phyloP scores from a whole-genome alignment of 2,888 invertebrate species.

The Eilema griseolum region DNA sequence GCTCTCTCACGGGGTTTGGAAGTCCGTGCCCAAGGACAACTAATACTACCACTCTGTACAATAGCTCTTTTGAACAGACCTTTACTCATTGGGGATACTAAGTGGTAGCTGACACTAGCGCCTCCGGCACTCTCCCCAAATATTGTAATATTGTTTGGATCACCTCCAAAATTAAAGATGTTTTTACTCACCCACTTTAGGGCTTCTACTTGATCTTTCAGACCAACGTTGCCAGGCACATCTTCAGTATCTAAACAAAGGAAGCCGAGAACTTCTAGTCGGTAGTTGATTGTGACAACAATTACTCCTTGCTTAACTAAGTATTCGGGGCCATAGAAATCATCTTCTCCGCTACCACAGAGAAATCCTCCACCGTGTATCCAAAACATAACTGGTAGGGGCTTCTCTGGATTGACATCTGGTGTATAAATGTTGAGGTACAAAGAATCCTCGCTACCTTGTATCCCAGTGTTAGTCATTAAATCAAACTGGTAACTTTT shows the following conservation, averaged over 20 bases:
- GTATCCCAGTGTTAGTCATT: conserved; percentile 14
- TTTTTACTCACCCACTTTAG: conserved; percentile 60
- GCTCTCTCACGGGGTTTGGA: conserved; percentile 76
- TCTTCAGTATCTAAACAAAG: conserved; percentile 58
- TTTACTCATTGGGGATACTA: conserved; percentile 67
- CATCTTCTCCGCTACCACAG: conserved; percentile 54
- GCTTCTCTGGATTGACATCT: conserved; percentile 41
- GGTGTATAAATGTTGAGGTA: conserved; percentile 63
- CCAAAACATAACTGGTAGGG: conserved; percentile 57
- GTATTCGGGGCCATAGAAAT: conserved; percentile 56
- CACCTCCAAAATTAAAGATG: conserved; percentile 56
- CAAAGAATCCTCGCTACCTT: conserved; percentile 50
- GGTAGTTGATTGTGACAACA: conserved; percentile 55
- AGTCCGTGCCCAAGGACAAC: conserved; percentile 83
- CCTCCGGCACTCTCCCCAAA: conserved; percentile 69
- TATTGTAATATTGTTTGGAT: conserved; percentile 58
- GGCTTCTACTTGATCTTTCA: conserved; percentile 63
- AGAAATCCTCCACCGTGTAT: conserved; percentile 57
- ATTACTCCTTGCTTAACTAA: conserved; percentile 55
- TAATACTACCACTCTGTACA: conserved; percentile 88
- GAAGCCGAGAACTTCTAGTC: conserved; percentile 60
- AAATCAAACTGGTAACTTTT: conserved; percentile 34
- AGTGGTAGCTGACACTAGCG: conserved; percentile 56
- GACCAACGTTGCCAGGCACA: conserved; percentile 60
- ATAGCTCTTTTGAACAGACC: conserved; percentile 77